Conservation (phyloP, 2,113 vertebrate species). For the western clawed frog (Xenopus tropicalis) region UCB_Xtro_10.0 CM004445.2:94258001-94258500, state of each 20-base stretch:
- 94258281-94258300: neutral
- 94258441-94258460: too few species aligned
- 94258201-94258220: constrained; percentile 26
- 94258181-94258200: constrained; percentile 30
- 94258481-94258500: too few species aligned
- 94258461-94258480: too few species aligned
- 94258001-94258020: too few species aligned
- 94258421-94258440: too few species aligned
- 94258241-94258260: constrained; percentile 44
- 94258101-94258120: neutral
- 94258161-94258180: constrained; percentile 32
- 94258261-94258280: constrained; percentile 9
- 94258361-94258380: too few species aligned
- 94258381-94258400: too few species aligned
- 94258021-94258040: too few species aligned
- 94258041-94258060: too few species aligned
- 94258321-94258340: neutral
- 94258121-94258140: neutral
- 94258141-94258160: neutral
- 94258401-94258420: too few species aligned
- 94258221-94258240: constrained; percentile 43
- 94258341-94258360: too few species aligned
- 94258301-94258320: neutral
- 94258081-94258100: neutral
- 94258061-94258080: too few species aligned